These are phyloP conservation scores for Idaea biselata DNA, from an alignment of 2,888 invertebrate genomes.

Conservation along the genomic window DNA sequence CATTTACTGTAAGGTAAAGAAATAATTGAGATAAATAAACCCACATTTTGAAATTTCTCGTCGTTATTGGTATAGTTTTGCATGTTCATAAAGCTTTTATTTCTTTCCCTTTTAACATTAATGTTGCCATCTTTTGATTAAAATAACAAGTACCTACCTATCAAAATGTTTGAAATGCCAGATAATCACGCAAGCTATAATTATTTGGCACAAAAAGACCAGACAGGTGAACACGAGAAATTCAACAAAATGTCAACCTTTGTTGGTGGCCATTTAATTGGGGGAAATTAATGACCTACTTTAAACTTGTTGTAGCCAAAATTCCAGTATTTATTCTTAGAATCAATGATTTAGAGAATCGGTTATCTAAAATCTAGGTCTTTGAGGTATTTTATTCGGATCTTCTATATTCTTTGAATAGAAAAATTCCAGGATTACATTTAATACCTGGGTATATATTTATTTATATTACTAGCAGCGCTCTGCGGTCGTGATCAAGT, in stretches of 20 bases:
- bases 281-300: background rate
- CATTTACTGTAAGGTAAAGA: too few species aligned
- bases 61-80: too few species aligned
- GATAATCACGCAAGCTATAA: background rate
- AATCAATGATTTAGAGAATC: background rate
- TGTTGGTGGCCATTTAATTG: constrained; percentile 1
- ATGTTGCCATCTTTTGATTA: background rate
- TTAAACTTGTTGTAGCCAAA: background rate
- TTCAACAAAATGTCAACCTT: background rate
- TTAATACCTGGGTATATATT: too few species aligned
- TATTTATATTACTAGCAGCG: too few species aligned
- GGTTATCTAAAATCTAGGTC: background rate
- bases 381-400: background rate
- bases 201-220: background rate
- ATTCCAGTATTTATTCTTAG: background rate
- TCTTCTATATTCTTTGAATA: background rate
- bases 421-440: too few species aligned
- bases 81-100: background rate
- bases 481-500: too few species aligned
- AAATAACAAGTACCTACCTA: background rate
- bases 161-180: background rate
- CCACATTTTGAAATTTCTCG: too few species aligned
- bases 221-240: background rate
- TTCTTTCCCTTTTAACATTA: constrained; percentile 6
- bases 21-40: too few species aligned